Percentiles rank a stretch among this genome's conserved stretches.
Evolutionary conservation across 2,113 vertebrate species (phyloP).

Genomic region (Zapornia atra): DNA sequence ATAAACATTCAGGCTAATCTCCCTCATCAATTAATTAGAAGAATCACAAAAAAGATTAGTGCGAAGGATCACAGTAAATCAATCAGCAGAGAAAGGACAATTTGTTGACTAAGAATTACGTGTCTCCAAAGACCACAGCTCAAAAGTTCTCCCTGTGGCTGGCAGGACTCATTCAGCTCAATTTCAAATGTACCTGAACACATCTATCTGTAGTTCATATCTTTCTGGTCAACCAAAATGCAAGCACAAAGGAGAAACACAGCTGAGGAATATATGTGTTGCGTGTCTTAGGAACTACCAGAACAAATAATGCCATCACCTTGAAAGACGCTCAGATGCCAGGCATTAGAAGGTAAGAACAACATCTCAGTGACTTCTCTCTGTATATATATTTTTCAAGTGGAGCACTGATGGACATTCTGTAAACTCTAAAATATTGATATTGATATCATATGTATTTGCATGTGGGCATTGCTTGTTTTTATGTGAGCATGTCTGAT

Average conservation of each 20-base stretch:
- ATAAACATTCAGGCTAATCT: neutral
- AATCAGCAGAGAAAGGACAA: constrained; percentile 2
- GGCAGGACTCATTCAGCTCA: neutral
- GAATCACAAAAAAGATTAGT: constrained; percentile 30
- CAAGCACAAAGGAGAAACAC: neutral
- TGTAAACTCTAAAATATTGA: neutral
- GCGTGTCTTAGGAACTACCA: neutral
- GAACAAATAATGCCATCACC: neutral
- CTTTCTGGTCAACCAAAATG: neutral
- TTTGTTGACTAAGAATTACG: constrained; percentile 53
- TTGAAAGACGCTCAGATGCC: neutral
- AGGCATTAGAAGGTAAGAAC: constrained; percentile 54
- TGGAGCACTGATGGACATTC: neutral
- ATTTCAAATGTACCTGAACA: neutral
- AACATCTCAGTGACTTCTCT: neutral
- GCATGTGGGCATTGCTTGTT: neutral
- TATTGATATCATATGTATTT: neutral
- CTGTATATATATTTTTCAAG: neutral
- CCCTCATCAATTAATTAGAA: constrained; percentile 25
- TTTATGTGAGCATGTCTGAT: neutral
- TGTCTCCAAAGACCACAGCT: neutral
- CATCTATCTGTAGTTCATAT: fast-evolving
- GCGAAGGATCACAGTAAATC: constrained; percentile 10
- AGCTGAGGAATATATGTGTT: neutral
- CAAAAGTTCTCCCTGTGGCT: neutral